Percentiles rank a stretch among this genome's conserved stretches.
These are phyloP conservation scores for Collichthys lucidus DNA, from an alignment of 2,113 vertebrate species.

Conservation along the genomic window DNA sequence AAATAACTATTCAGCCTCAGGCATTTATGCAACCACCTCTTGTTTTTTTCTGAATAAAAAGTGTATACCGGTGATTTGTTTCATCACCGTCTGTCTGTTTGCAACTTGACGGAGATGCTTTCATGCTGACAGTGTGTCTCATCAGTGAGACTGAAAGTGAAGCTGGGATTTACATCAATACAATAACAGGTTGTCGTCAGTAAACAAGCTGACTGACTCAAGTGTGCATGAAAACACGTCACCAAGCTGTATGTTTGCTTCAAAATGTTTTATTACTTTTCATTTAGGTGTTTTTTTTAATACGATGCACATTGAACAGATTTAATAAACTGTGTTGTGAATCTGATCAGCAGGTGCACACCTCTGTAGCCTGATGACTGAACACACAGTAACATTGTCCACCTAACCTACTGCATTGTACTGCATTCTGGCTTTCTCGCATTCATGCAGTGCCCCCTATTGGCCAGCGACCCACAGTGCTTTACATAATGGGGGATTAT, in stretches of 20 bases:
- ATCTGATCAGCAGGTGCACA: slow-evolving; percentile 4
- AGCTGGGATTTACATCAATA: background rate
- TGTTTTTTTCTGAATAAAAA: background rate
- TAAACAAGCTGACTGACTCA: background rate
- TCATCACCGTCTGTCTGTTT: background rate
- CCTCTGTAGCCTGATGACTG: background rate
- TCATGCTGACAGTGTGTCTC: background rate
- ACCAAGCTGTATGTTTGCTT: background rate
- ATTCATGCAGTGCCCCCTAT: slow-evolving; percentile 38
- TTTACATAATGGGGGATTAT: slow-evolving; percentile 21
- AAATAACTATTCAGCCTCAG: background rate
- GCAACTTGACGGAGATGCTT: background rate
- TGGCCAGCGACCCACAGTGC: background rate
- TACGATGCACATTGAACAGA: background rate
- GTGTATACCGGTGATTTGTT: background rate
- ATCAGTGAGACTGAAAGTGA: background rate
- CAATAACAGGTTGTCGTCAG: background rate
- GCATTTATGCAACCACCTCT: background rate
- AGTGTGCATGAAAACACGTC: background rate
- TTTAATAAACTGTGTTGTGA: background rate
- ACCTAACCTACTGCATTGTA: background rate
- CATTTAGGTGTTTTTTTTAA: background rate
- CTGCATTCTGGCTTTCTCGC: background rate
- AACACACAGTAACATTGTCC: background rate
- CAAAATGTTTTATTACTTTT: background rate